Evolutionary conservation across 2,797 vertebrate genomes (phyloP), one percentile per base, ranked within the genome.

Genomic region (Pseudopleuronectes americanus): DNA sequence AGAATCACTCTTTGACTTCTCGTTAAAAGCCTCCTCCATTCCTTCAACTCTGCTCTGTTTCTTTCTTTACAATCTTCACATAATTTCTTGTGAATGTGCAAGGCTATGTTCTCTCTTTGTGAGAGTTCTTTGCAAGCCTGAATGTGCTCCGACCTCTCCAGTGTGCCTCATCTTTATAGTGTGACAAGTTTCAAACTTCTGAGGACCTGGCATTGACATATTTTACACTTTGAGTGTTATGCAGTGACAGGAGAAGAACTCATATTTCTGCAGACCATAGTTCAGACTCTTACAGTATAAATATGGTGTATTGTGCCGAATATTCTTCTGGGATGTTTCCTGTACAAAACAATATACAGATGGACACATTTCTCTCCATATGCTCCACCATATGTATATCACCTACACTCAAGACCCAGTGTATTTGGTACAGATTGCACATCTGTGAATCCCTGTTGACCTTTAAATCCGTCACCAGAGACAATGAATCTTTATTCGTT

Each of bases 301-400:
- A 12, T 31, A 14, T 16, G n/a, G 23, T 51, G 41, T 16, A 23
- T 41, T 57, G 31, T n/a, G 51, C 14, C 14, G 19, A 13, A 10
- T 56, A 56, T 43, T 41, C 31, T 24, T 59, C 26, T 21, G 5
- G 2, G 6, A 48, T 22, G 23, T 21, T 54, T 66, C 16, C 23
- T 28, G 6, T 7, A 8, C 6, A 19, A 8, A 19, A 60, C 26
- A 71, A 41, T 64, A 26, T 68, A 57, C 47, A 58, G 47, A 45
- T 66, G 57, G 57, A 70, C 64, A 68, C 31, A 54, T 69, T 49
- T 73, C 38, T 48, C 33, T 69, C 60, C 64, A 62, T 60, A 54
- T 76, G 52, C 26, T 65, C n/a, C 21, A 2, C 38, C 45, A 19
- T 72, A 61, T 73, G 51, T 52, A 61, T 0, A 16, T 31, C 28